Conservation (phyloP, 2,888 invertebrate genomes). For the Deroplatys truncata region DNA sequence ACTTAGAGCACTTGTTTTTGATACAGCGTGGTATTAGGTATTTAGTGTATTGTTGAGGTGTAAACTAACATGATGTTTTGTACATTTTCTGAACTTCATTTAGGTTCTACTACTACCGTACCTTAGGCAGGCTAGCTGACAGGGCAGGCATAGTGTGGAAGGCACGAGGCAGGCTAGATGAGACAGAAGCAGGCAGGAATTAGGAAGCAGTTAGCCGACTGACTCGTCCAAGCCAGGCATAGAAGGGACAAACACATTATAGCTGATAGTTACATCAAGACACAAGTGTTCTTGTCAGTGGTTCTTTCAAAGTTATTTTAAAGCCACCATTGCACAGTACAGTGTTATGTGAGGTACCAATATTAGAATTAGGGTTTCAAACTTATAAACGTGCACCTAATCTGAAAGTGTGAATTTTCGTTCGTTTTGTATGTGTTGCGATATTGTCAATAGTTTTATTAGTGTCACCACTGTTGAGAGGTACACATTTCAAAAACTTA, state of each 20-base stretch:
- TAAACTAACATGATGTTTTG: conserved; percentile 30
- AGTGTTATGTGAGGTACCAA: conserved; percentile 1
- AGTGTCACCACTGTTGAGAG: background rate
- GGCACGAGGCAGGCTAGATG: conserved; percentile 26
- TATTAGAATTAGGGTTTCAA: background rate
- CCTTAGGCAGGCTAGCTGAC: conserved; percentile 29
- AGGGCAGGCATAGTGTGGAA: conserved; percentile 24
- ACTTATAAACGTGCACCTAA: background rate
- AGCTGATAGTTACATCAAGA: conserved; percentile 20
- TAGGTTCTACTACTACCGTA: conserved; percentile 29
- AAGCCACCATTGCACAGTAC: conserved; percentile 2
- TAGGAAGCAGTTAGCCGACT: conserved; percentile 23
- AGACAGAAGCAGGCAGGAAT: conserved; percentile 22
- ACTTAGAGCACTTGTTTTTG: background rate
- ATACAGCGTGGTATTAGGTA: background rate
- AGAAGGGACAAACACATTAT: conserved; percentile 14
- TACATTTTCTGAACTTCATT: conserved; percentile 28
- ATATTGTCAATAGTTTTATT: conserved; percentile 11
- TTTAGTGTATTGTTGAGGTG: conserved; percentile 16
- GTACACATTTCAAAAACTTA: background rate
- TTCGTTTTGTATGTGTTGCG: conserved; percentile 2
- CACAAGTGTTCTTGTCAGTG: conserved; percentile 21
- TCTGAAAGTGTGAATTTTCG: background rate
- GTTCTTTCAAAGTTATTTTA: background rate
- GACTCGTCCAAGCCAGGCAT: conserved; percentile 13